Percentiles rank a stretch among this genome's conserved stretches.
These are phyloP conservation scores for Lydus trimaculatus DNA, from an alignment of 2,888 invertebrate species.

Conservation along the genomic window DNA sequence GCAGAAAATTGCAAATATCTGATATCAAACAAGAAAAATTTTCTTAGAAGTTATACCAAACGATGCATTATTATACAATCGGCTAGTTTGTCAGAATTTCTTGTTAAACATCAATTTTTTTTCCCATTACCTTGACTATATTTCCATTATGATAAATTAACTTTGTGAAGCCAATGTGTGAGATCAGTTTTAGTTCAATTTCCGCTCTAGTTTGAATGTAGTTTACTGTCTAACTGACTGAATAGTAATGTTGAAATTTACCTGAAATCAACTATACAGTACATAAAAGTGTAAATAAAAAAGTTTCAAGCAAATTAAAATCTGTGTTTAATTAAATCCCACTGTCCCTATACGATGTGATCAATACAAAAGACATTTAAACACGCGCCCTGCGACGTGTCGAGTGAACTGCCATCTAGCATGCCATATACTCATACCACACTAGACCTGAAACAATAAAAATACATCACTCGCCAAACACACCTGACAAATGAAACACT, in stretches of 20 bases:
- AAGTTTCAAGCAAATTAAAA: slow-evolving; percentile 48
- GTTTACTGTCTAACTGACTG: neutral
- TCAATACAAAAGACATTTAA: slow-evolving; percentile 57
- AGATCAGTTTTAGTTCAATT: neutral
- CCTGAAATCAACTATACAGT: slow-evolving; percentile 18
- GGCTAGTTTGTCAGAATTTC: neutral
- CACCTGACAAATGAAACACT: slow-evolving; percentile 63
- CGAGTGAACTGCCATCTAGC: slow-evolving; percentile 57
- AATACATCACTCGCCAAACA: slow-evolving; percentile 60
- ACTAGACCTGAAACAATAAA: slow-evolving; percentile 58
- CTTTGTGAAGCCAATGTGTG: neutral
- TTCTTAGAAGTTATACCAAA: neutral
- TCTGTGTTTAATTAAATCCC: slow-evolving; percentile 55
- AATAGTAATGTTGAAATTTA: slow-evolving; percentile 24
- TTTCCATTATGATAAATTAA: neutral
- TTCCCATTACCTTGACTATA: neutral
- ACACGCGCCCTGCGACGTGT: slow-evolving; percentile 51
- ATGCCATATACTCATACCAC: slow-evolving; percentile 52
- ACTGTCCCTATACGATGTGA: slow-evolving; percentile 42
- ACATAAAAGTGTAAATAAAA: slow-evolving; percentile 21
- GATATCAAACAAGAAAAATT: neutral
- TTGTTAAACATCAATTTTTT: too few species aligned
- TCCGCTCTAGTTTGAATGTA: neutral
- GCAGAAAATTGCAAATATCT: neutral
- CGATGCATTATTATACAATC: neutral